Evolutionary conservation across 2,888 invertebrate species (phyloP).

Genomic region (Callyntrura sp.): DNA sequence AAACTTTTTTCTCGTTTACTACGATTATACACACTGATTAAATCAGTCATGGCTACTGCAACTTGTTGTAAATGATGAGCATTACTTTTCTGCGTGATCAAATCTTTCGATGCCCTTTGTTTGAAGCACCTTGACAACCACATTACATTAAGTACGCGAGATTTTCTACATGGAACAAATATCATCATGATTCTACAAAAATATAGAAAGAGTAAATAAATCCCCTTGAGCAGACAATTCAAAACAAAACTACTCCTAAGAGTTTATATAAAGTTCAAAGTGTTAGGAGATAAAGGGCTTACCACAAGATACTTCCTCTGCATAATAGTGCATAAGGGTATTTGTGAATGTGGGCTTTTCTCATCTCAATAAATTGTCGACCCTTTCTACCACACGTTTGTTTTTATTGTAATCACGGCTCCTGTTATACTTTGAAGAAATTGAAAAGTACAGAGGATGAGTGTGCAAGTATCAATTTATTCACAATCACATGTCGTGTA

Average conservation of each 20-base stretch:
- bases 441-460: slow-evolving; percentile 46
- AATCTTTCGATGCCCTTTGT: background rate
- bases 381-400: slow-evolving; percentile 31
- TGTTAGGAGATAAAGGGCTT: background rate
- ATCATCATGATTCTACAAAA: slow-evolving; percentile 66
- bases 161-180: background rate
- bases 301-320: background rate
- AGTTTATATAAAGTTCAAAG: too few species aligned
- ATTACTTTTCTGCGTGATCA: background rate
- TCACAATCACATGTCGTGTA: background rate
- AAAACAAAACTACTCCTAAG: background rate
- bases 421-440: slow-evolving; percentile 13
- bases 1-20: background rate
- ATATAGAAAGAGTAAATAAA: slow-evolving; percentile 39
- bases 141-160: background rate
- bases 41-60: slow-evolving; percentile 2
- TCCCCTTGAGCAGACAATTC: slow-evolving; percentile 9
- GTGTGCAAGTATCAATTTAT: slow-evolving; percentile 48
- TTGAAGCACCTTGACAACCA: background rate
- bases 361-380: slow-evolving; percentile 20
- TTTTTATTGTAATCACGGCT: slow-evolving; percentile 35
- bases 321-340: background rate
- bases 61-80: background rate
- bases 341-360: background rate
- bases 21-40: background rate